Evolutionary conservation across 2,797 vertebrate species (phyloP).

Genomic region (Gymnoscopelus microlampas): DNA sequence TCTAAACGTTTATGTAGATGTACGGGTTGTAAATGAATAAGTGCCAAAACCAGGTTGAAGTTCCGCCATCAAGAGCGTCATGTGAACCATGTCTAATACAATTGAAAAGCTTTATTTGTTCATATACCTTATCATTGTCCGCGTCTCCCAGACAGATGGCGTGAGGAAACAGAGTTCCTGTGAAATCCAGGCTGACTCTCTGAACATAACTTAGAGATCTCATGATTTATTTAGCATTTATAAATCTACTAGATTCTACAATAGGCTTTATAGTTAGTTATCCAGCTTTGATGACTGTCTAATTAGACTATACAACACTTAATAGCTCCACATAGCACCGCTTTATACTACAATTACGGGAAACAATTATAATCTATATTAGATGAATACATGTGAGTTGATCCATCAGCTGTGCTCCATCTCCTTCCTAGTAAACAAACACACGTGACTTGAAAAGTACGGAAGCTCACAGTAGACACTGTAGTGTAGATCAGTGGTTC

Average conservation of each 20-base stretch:
- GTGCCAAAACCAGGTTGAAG: no score
- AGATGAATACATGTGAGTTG: neutral
- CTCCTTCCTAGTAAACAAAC: slow-evolving; percentile 55
- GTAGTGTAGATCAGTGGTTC: no score
- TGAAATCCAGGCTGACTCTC: slow-evolving; percentile 91
- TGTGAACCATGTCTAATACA: no score
- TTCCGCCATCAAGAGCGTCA: no score
- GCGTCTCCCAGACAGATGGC: slow-evolving; percentile 94
- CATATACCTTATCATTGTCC: slow-evolving; percentile 89
- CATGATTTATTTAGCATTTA: slow-evolving; percentile 65
- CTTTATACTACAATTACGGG: no score
- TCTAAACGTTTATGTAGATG: no score
- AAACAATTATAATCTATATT: neutral
- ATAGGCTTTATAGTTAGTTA: neutral
- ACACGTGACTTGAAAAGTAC: slow-evolving; percentile 57
- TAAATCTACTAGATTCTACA: neutral
- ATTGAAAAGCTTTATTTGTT: no score
- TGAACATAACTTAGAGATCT: slow-evolving; percentile 93
- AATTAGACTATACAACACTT: no score
- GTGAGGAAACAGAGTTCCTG: slow-evolving; percentile 92
- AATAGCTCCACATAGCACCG: no score
- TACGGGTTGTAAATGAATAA: no score
- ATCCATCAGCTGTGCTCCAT: neutral
- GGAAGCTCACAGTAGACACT: slow-evolving; percentile 23
- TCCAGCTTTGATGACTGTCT: neutral